These are phyloP conservation scores for Leptinotarsa defecta DNA, from an alignment of 1,140 invertebrate genomes.

Conservation along the genomic window DNA sequence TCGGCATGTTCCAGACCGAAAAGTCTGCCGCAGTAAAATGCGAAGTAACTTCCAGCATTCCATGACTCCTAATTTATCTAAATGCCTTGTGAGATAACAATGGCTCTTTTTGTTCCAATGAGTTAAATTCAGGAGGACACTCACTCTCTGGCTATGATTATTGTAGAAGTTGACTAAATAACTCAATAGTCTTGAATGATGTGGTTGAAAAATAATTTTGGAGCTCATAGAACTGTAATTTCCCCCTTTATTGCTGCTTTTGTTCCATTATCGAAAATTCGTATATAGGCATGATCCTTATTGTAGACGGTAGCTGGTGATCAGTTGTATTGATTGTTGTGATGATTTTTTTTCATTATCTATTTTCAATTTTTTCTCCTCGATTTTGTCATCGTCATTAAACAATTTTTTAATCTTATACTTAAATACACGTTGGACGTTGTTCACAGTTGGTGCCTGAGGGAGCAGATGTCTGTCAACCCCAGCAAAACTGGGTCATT, in stretches of 20 bases:
- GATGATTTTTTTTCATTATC: too few relatives aligned
- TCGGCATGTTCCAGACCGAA: background rate
- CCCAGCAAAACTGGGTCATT: too few relatives aligned
- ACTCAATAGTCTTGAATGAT: background rate
- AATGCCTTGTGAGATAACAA: constrained; percentile 1
- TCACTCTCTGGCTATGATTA: background rate
- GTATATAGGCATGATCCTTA: too few relatives aligned
- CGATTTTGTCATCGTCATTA: background rate
- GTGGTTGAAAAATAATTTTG: background rate
- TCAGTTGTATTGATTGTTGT: too few relatives aligned
- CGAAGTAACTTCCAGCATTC: background rate
- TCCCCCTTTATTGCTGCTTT: too few relatives aligned
- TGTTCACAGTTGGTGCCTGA: too few relatives aligned
- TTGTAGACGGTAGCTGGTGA: too few relatives aligned
- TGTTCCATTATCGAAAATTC: too few relatives aligned
- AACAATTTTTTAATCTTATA: background rate
- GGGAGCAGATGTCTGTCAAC: too few relatives aligned
- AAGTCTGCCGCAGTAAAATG: constrained; percentile 1
- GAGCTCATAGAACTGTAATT: too few relatives aligned
- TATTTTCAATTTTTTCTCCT: background rate
- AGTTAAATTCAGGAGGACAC: background rate
- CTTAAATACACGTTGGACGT: too few relatives aligned
- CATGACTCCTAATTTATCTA: background rate
- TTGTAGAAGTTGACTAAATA: background rate
- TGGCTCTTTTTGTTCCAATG: background rate